Conservation (phyloP, 2,888 invertebrate genomes). For the Uloborus plumipes region DNA sequence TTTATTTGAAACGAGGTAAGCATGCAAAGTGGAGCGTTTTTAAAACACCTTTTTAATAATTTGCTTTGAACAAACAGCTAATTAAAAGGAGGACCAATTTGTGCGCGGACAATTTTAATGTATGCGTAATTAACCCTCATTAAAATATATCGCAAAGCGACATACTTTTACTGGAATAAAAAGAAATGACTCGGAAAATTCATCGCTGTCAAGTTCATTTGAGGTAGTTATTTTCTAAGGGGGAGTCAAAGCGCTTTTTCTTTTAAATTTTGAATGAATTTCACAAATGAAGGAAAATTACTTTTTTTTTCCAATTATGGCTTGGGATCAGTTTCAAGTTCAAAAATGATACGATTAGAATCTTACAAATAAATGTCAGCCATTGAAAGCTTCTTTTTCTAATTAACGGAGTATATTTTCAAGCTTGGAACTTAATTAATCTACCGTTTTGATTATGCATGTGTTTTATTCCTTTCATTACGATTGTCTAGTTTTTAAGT, state of each 20-base stretch:
- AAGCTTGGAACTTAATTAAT: no score
- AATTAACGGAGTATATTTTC: no score
- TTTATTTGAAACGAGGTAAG: neutral
- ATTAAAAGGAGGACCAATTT: constrained; percentile 27
- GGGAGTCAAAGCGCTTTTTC: no score
- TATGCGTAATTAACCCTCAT: constrained; percentile 36
- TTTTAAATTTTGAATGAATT: no score
- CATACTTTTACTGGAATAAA: no score
- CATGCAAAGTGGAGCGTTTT: neutral
- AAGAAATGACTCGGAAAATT: neutral
- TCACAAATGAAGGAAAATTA: no score
- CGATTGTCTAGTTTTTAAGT: no score
- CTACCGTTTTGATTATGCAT: no score
- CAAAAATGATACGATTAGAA: constrained; percentile 26
- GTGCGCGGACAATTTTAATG: constrained; percentile 15
- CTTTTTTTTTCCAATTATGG: no score
- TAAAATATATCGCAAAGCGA: constrained; percentile 12
- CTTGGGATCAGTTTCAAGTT: constrained; percentile 22
- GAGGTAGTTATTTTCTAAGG: constrained; percentile 19
- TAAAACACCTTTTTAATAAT: constrained; percentile 11
- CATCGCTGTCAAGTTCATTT: constrained; percentile 6
- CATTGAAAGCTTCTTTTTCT: no score
- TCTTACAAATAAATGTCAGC: no score
- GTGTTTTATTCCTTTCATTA: no score
- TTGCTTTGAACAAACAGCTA: constrained; percentile 36